Percentiles rank a stretch among this genome's conserved stretches.
phyloP scores from a whole-genome alignment of 2,113 vertebrate species.

The Misgurnus anguillicaudatus region DNA sequence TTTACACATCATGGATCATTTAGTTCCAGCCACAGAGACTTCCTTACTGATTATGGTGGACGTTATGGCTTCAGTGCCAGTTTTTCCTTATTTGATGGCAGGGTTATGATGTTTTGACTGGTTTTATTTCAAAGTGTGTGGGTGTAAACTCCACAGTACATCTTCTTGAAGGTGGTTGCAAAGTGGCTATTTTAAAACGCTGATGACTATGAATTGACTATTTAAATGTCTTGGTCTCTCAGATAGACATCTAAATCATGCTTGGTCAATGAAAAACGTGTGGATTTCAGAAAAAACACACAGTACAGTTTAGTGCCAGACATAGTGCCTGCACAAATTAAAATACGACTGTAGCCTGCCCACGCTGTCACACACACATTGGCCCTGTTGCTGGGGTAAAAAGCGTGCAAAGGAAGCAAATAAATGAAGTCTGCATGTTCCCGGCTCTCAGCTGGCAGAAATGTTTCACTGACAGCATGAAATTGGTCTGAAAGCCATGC shows the following conservation, averaged over 20 bases:
- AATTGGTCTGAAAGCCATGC: conserved; percentile 64
- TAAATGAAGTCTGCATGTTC: conserved; percentile 68
- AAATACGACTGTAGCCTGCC: conserved; percentile 45
- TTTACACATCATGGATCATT: background rate
- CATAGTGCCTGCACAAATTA: conserved; percentile 33
- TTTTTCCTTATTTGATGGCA: conserved; percentile 25
- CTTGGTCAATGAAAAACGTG: background rate
- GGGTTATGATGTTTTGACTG: conserved; percentile 46
- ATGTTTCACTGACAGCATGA: conserved; percentile 59
- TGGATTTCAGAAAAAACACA: background rate
- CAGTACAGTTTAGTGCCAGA: conserved; percentile 27
- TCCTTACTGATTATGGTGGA: conserved; percentile 15
- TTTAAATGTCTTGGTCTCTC: conserved; percentile 16
- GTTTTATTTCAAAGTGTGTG: conserved; percentile 13
- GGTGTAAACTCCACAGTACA: conserved; percentile 33
- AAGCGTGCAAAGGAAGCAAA: conserved; percentile 63
- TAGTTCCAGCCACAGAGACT: conserved; percentile 10
- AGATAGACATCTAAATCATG: conserved; percentile 26
- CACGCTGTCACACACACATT: conserved; percentile 64
- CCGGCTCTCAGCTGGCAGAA: conserved; percentile 64
- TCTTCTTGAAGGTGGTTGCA: conserved; percentile 37
- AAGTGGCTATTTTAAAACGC: conserved; percentile 21
- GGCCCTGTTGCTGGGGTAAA: conserved; percentile 75
- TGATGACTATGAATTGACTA: conserved; percentile 9
- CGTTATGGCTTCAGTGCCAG: conserved; percentile 11